Percentiles rank a stretch among this genome's conserved stretches.
phyloP scores from a whole-genome alignment of 2,797 vertebrate genomes.

The Macroramphosus scolopax region DNA sequence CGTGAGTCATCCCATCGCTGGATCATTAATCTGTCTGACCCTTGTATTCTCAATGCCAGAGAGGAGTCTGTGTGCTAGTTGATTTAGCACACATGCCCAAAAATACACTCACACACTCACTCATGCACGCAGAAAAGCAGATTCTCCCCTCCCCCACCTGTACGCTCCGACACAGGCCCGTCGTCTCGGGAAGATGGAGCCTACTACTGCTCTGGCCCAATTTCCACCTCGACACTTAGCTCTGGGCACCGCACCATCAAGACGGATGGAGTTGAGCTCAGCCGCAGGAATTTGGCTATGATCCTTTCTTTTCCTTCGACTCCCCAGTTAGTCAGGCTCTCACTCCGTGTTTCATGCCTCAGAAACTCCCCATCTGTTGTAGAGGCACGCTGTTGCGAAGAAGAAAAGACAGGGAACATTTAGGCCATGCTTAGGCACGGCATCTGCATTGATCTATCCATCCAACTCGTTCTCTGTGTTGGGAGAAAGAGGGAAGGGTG shows the following conservation, averaged over 20 bases:
- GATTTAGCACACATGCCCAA: slow-evolving; percentile 30
- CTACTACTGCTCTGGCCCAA: slow-evolving; percentile 46
- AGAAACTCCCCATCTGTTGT: slow-evolving; percentile 68
- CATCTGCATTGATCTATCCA: slow-evolving; percentile 37
- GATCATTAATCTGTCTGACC: slow-evolving; percentile 71
- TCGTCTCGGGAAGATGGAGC: slow-evolving; percentile 27
- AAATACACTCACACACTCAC: slow-evolving; percentile 9
- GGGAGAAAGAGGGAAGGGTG: slow-evolving; percentile 17
- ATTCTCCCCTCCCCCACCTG: slow-evolving; percentile 53
- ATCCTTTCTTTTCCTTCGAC: slow-evolving; percentile 29
- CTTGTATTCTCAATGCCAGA: slow-evolving; percentile 42
- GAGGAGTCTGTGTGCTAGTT: slow-evolving; percentile 43
- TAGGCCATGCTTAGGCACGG: slow-evolving; percentile 33
- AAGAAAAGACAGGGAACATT: slow-evolving; percentile 39
- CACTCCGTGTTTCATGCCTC: slow-evolving; percentile 60
- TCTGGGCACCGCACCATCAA: slow-evolving; percentile 51
- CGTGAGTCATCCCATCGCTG: slow-evolving; percentile 64
- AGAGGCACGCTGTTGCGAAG: slow-evolving; percentile 34
- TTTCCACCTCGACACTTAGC: slow-evolving; percentile 51
- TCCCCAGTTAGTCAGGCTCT: slow-evolving; percentile 35
- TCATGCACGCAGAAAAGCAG: slow-evolving; percentile 17
- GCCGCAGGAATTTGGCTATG: slow-evolving; percentile 47
- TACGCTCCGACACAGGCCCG: slow-evolving; percentile 27
- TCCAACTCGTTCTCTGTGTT: slow-evolving; percentile 17
- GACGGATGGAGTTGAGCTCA: slow-evolving; percentile 42